Conservation (phyloP, 2,888 invertebrate species). For the Anagyrus pseudococci region DNA sequence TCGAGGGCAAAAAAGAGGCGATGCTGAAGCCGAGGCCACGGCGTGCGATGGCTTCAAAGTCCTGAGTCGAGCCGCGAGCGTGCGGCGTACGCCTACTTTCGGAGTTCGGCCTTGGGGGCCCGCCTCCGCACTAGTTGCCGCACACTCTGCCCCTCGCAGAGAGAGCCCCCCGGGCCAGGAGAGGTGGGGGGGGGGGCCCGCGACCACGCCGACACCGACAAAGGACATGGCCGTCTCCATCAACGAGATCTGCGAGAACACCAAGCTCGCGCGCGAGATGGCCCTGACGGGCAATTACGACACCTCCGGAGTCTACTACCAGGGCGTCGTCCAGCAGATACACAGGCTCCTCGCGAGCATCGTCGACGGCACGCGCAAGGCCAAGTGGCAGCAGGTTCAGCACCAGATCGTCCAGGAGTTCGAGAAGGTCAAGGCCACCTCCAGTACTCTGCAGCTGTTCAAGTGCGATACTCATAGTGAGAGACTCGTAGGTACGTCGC, state of each 20-base stretch:
- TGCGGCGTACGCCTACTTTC: too few relatives aligned
- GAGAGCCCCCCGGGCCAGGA: too few relatives aligned
- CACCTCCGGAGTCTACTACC: constrained; percentile 90
- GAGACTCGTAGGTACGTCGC: constrained; percentile 55
- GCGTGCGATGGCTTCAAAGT: too few relatives aligned
- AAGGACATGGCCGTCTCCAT: constrained; percentile 83
- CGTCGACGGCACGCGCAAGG: constrained; percentile 80
- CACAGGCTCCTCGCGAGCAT: constrained; percentile 82
- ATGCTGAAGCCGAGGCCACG: too few relatives aligned
- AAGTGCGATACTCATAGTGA: constrained; percentile 72
- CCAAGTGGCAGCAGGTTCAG: constrained; percentile 91
- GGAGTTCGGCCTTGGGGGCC: neutral
- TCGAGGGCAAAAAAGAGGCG: too few relatives aligned
- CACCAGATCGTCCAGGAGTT: constrained; percentile 89
- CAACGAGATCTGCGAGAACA: constrained; percentile 93
- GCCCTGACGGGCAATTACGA: constrained; percentile 95
- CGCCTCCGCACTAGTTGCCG: neutral
- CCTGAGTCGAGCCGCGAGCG: too few relatives aligned
- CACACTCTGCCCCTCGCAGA: too few relatives aligned
- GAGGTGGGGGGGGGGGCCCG: too few relatives aligned
- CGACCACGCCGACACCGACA: too few relatives aligned
- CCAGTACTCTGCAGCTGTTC: constrained; percentile 78
- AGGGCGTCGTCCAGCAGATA: constrained; percentile 91
- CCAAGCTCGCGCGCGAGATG: constrained; percentile 93
- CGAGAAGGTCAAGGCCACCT: constrained; percentile 86